Evolutionary conservation across 2,888 invertebrate species (phyloP).

Genomic region (Peribatodes rhomboidaria): DNA sequence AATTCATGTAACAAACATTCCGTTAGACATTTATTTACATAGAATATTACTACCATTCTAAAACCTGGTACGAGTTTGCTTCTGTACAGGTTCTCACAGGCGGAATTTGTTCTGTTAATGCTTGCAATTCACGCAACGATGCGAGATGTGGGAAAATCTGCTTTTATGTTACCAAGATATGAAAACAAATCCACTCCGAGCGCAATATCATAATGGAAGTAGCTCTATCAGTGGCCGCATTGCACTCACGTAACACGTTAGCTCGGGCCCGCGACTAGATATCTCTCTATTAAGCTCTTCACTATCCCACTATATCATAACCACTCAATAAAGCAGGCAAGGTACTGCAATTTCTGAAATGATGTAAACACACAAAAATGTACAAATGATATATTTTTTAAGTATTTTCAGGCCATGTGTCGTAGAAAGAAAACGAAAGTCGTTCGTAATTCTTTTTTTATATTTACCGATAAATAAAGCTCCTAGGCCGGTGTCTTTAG

Average conservation of each 20-base stretch:
- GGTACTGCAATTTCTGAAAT: background rate
- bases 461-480: constrained; percentile 53
- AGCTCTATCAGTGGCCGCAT: constrained; percentile 71
- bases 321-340: constrained; percentile 42
- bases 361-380: background rate
- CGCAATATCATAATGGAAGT: constrained; percentile 85
- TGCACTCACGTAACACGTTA: constrained; percentile 67
- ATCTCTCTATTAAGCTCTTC: constrained; percentile 64
- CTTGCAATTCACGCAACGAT: constrained; percentile 64
- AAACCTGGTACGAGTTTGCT: constrained; percentile 1
- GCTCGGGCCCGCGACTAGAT: constrained; percentile 68
- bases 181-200: constrained; percentile 81
- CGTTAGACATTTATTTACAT: background rate
- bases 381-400: constrained; percentile 46
- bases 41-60: background rate
- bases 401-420: constrained; percentile 8
- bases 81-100: constrained; percentile 30
- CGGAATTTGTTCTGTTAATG: constrained; percentile 58
- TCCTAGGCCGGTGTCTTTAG: constrained; percentile 61
- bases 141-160: constrained; percentile 61
- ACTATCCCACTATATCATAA: constrained; percentile 43
- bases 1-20: background rate
- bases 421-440: constrained; percentile 20
- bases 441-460: constrained; percentile 33
- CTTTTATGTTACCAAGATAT: constrained; percentile 69